Base-by-base conservation (phyloP, 2,797 vertebrate genomes). In the Spinus pinus region DNA sequence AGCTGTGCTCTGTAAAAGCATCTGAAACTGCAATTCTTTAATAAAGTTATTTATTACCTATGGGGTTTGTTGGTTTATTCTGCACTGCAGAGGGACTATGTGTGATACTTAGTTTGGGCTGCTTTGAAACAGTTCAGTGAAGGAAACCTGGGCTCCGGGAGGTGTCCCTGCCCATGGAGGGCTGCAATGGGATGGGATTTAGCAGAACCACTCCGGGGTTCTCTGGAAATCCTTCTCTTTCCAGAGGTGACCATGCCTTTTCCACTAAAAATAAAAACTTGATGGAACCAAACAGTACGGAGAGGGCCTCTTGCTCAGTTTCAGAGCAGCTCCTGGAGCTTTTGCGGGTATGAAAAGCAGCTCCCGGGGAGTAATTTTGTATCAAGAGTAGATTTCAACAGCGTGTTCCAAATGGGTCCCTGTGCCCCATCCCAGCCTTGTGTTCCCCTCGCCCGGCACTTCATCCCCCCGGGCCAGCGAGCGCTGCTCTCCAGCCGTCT, bases 41-140 rank as follows among this genome's bases (percentile, higher is more conserved):
- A 27, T 97, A 95, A 96, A 95, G 81, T 30, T 82, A 82, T 93
- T 94, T 92, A 73, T 96, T 95, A 24, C 12, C 79, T 49, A 37
- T 4, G 28, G 8, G 1, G 23, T 10, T 18, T 5, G 39, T 46
- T 77, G 57, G 9, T 47, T 91, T 65, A 5, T 35, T 77, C 12
- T 11, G 0, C 17, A 14, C 22, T 1, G 2, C 27, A 27, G 14
- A 3, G 12, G 2, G 10, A 27, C 3, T 13, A 37, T 28, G 24
- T 18, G 37, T 1, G 0, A 51, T 41, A 12, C 14, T 92, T 22
- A 7, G 3, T 66, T 28, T 19, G 62, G 46, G 39, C 35, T 49
- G 47, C n/a, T 73, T 23, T 11, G 23, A 37, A 41, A 6, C 27
- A 2, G 7, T n/a, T 22, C 30, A 11, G 0, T 2, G 9, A 6